Evolutionary conservation across 2,797 vertebrate genomes (phyloP).

Genomic region (Lutjanus campechanus): DNA sequence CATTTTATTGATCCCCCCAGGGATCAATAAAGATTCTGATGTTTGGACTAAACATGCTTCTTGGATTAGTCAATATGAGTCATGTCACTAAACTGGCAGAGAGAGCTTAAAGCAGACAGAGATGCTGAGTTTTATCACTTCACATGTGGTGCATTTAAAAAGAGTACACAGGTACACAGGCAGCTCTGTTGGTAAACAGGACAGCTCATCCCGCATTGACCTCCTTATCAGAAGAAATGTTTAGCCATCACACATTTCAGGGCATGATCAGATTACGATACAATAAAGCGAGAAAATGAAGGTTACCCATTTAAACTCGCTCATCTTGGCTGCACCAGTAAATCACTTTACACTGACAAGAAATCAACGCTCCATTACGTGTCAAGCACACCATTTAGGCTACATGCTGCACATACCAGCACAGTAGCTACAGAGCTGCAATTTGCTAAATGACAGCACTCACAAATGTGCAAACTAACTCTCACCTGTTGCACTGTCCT

Average conservation of each 20-base stretch:
- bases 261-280: conserved; percentile 6
- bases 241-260: not conserved
- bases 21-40: no score
- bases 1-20: no score
- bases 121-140: not conserved
- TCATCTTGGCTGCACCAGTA: not conserved
- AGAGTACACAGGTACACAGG: conserved; percentile 7
- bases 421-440: not conserved
- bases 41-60: not conserved
- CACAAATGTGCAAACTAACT: not conserved
- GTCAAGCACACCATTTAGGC: not conserved
- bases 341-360: not conserved
- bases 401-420: not conserved
- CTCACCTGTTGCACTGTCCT: not conserved
- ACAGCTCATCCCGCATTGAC: not conserved
- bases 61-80: not conserved
- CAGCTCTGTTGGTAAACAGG: conserved; percentile 44
- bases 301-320: not conserved
- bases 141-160: not conserved
- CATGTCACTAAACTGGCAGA: not conserved
- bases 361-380: not conserved
- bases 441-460: conserved; percentile 11
- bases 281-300: not conserved
- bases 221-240: not conserved
- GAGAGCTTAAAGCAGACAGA: not conserved